Base-by-base conservation (phyloP, 2,888 invertebrate species). In the Philereme vetulata region DNA sequence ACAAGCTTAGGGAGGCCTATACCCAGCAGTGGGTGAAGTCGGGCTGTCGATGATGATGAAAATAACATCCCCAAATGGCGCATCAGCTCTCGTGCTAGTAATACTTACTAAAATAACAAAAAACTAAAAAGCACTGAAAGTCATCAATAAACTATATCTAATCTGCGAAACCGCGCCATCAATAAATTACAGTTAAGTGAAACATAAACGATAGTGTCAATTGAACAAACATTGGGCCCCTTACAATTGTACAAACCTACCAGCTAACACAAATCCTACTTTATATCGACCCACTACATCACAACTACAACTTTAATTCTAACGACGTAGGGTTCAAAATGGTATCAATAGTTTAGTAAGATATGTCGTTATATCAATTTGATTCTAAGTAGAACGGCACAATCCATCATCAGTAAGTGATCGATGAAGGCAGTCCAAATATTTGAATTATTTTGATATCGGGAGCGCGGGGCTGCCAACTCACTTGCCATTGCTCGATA, bases 401-500 rank as follows among this genome's bases (percentile, higher is more conserved):
- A 80, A 91, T 91, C 90, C 79, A 90, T 90, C 90, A 90, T 87
- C 81, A 77, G 84, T 81, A 84, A 85, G 84, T 90, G 90, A 91
- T 90, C 84, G 90, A 91, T 90, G 88, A 85, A 68, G 72, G 81
- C 81, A 86, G 84, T 83, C 83, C 84, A 89, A 90, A 90, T 90
- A 90, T 90, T 90, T 89, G 89, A 89, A 88, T 88, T 90, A 67
- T 66, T 70, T 67, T 65, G 67, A 65, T 70, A 70, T 68, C 67
- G 64, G 64, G 58, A 66, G 57, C 60, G 65, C 61, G 51, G 71
- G 70, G 70, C 71, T 70, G 71, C 69, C 67, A 66, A 71, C 72
- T 72, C 74, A 75, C 76, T 81, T 81, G 81, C 80, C 79, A 79
- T 79, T 76, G 77, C 68, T 62, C 65, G 51, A 56, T 65, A 36